phyloP scores from a whole-genome alignment of 2,888 invertebrate species.

The Neuroscelio doddi region DNA sequence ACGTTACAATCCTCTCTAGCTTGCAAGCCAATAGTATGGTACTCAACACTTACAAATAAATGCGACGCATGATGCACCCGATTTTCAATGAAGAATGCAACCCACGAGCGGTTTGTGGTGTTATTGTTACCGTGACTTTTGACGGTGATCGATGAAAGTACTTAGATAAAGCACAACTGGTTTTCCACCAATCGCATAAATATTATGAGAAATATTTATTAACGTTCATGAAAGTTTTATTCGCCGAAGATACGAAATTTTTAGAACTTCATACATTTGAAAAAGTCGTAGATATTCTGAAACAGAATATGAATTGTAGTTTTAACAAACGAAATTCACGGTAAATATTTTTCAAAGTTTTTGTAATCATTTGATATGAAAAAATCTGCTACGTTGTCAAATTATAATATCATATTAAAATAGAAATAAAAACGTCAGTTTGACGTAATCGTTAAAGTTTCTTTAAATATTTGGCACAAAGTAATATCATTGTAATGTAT shows the following conservation, averaged over 20 bases:
- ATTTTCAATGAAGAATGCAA: constrained; percentile 29
- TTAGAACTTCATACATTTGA: constrained; percentile 1
- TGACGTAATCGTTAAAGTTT: too few relatives aligned
- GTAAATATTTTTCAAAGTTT: too few relatives aligned
- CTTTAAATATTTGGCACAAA: too few relatives aligned
- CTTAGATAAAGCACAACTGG: constrained; percentile 23
- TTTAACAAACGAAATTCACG: not conserved
- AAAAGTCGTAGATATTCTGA: not conserved
- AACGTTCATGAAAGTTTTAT: constrained; percentile 51
- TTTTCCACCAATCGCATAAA: constrained; percentile 20
- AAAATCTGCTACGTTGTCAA: not conserved
- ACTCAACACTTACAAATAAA: constrained; percentile 44
- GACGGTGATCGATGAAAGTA: constrained; percentile 49
- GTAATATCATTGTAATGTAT: too few relatives aligned
- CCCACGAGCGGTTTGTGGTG: constrained; percentile 32
- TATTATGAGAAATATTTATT: constrained; percentile 45
- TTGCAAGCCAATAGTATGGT: constrained; percentile 42
- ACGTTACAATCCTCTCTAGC: constrained; percentile 52
- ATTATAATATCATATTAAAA: too few relatives aligned
- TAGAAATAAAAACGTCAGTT: too few relatives aligned
- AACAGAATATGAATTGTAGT: not conserved
- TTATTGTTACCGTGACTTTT: constrained; percentile 31
- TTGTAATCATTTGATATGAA: too few relatives aligned
- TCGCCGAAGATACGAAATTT: not conserved
- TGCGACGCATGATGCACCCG: constrained; percentile 39